Evolutionary conservation across 2,888 invertebrate genomes (phyloP), one percentile per base, ranked within the genome.

Genomic region (Cyrtodaria siliqua): DNA sequence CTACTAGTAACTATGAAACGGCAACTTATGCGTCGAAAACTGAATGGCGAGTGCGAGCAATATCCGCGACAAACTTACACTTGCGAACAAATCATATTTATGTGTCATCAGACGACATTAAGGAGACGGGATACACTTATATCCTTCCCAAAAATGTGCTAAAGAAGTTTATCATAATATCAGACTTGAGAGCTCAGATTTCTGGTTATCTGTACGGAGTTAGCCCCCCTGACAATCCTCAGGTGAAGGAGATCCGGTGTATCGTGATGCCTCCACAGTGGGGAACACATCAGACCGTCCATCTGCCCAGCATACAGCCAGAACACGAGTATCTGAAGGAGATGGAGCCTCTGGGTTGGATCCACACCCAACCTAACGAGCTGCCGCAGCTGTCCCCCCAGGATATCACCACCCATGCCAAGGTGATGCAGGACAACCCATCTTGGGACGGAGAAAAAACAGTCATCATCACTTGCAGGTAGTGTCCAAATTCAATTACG

Each of bases 361-460:
- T 99, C 94, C 99, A 99, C 93, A 99, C 99, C 0, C 99, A 99
- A 92, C 99, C 99, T 0, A 99, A 99, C 93, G 99, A 99, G 93
- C 94, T 99, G 93, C 99, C 99, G 0, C 99, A 99, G 93, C 94
- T 99, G 1, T 99, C 99, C 14, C 99, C 99, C 0, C 99, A 99
- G 94, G 99, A 99, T 92, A 98, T 99, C 80, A 98, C 98, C 26
- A 97, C 97, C 0, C 99, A 99, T 93, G 97, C 99, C 0, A 97
- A 97, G 93, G 94, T 99, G 68, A 98, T 99, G 98, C 96, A 97
- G 0, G 99, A 99, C 86, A 98, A 99, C 94, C 95, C 97, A 0
- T 94, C 96, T 0, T 99, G 99, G 99, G 99, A 99, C 92, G 99
- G 99, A 33, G 99, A 99, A 93, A 99, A 99, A 93, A 99, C 99